These are phyloP conservation scores for Lepidurus apus DNA, from an alignment of 1,140 invertebrate species.

Conservation along the genomic window DNA sequence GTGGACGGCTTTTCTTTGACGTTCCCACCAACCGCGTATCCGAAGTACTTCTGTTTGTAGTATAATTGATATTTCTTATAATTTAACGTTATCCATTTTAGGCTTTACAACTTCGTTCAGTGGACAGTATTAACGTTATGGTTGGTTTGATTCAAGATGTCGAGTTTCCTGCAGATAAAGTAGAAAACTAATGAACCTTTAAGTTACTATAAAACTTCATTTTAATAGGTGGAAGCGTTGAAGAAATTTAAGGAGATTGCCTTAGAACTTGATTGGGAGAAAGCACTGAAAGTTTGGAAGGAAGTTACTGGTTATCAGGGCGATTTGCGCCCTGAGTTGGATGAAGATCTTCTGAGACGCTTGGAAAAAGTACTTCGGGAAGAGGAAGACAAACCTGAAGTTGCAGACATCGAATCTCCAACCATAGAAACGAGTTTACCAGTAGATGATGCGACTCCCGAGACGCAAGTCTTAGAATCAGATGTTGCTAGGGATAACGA, in stretches of 20 bases:
- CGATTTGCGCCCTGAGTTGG: conserved; percentile 41
- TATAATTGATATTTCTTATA: background rate
- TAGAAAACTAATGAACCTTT: conserved; percentile 33
- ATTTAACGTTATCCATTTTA: conserved; percentile 38
- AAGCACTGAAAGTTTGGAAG: conserved; percentile 48
- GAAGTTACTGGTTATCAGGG: conserved; percentile 44
- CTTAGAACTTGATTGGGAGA: conserved; percentile 46
- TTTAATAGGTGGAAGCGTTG: conserved; percentile 45
- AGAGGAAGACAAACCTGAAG: background rate
- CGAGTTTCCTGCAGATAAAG: conserved; percentile 42
- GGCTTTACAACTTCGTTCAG: conserved; percentile 48
- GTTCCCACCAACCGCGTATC: conserved; percentile 43
- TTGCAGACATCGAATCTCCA: background rate
- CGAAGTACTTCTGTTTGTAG: conserved; percentile 41
- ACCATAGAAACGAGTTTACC: background rate
- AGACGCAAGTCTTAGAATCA: background rate
- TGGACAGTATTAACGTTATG: conserved; percentile 50
- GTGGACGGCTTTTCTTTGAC: conserved; percentile 52
- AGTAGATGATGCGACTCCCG: background rate
- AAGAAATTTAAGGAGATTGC: conserved; percentile 44
- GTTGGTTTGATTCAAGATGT: conserved; percentile 43
- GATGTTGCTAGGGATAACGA: no score
- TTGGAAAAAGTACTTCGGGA: background rate
- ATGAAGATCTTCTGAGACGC: background rate
- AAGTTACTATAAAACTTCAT: background rate